Conservation (phyloP, 2,113 vertebrate species). For the Entomyzon cyanotis region DNA sequence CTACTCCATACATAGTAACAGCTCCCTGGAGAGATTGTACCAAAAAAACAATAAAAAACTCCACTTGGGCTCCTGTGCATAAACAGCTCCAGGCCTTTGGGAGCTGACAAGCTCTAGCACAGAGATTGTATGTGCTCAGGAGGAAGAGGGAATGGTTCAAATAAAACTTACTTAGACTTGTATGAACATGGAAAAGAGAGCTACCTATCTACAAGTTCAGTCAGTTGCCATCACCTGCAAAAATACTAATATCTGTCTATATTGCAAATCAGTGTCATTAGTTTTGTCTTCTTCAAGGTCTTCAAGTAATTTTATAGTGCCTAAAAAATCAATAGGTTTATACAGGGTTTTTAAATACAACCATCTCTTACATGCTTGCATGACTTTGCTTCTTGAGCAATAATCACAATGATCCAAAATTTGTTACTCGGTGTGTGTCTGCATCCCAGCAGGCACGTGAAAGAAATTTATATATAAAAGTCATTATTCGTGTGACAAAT, state of each 20-base stretch:
- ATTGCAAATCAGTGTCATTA: neutral
- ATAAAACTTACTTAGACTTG: neutral
- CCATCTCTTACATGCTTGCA: neutral
- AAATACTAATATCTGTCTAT: neutral
- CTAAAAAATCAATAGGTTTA: neutral
- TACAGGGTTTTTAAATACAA: neutral
- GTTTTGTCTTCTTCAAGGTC: neutral
- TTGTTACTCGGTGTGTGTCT: neutral
- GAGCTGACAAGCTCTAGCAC: neutral
- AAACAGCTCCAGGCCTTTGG: neutral
- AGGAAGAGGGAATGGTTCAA: neutral
- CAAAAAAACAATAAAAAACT: neutral
- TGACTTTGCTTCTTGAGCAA: neutral
- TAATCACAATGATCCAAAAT: neutral
- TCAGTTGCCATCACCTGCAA: neutral
- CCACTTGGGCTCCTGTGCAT: neutral
- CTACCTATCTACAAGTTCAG: neutral
- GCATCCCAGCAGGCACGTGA: neutral
- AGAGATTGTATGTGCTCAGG: fast-evolving
- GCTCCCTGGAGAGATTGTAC: neutral
- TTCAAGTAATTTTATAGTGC: neutral
- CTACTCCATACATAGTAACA: neutral
- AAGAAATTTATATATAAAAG: neutral
- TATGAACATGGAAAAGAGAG: neutral
- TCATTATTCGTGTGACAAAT: neutral